These are phyloP conservation scores for Masticophis lateralis DNA, from an alignment of 2,797 vertebrate species.

Conservation along the genomic window DNA sequence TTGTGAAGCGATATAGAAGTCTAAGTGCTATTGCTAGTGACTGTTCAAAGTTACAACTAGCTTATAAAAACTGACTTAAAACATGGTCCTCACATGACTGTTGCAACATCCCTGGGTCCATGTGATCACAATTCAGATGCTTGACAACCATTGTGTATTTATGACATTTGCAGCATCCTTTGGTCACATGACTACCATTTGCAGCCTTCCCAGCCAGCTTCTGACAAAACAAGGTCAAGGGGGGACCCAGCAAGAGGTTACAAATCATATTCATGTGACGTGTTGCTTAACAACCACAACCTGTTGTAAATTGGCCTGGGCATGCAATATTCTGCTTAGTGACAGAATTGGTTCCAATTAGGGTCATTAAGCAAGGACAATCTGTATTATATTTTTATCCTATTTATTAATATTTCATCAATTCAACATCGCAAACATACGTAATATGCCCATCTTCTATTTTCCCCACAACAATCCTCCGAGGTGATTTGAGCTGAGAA, in stretches of 20 bases:
- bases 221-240: background rate
- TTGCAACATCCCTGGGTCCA: background rate
- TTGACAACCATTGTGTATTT: background rate
- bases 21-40: background rate
- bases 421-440: background rate
- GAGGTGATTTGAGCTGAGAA: background rate
- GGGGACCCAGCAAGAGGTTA: background rate
- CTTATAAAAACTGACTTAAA: background rate
- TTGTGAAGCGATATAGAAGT: too few species aligned
- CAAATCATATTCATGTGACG: background rate
- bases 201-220: background rate
- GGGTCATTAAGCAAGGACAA: too few species aligned
- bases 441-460: background rate
- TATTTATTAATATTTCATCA: background rate
- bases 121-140: background rate
- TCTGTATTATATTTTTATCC: background rate
- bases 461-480: background rate
- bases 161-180: background rate
- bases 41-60: background rate
- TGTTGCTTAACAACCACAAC: background rate
- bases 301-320: background rate
- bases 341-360: too few species aligned
- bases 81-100: background rate
- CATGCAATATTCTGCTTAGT: too few species aligned
- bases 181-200: background rate